Conservation (phyloP, 2,797 vertebrate genomes). For the Lepilemur septentrionalis region DNA sequence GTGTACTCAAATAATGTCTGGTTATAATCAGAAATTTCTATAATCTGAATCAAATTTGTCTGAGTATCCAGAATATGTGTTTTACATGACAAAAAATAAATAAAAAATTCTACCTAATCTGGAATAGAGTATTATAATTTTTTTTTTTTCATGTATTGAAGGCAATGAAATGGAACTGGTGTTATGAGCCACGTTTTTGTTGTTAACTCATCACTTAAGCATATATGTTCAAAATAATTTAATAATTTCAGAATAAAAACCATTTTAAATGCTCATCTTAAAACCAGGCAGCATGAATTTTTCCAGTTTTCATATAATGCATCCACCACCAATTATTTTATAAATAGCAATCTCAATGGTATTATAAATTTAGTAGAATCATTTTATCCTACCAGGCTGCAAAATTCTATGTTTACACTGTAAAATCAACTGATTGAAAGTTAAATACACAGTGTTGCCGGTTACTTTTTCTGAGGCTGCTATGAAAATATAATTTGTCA, state of each 20-base stretch:
- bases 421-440: constrained; percentile 58
- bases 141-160: not conserved
- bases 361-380: constrained; percentile 48
- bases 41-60: not conserved
- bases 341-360: constrained; percentile 43
- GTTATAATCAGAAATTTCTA: not conserved
- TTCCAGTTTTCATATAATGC: not conserved
- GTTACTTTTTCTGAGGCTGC: constrained; percentile 20
- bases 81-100: not conserved
- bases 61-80: not conserved
- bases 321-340: constrained; percentile 49
- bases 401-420: constrained; percentile 45
- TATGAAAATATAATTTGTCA: constrained; percentile 46
- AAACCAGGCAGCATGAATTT: constrained; percentile 29
- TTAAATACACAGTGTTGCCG: constrained; percentile 32
- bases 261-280: constrained; percentile 36
- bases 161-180: not conserved
- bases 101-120: not conserved
- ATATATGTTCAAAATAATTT: constrained; percentile 52
- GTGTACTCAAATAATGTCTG: not conserved
- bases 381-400: constrained; percentile 27
- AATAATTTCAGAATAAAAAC: constrained; percentile 36
- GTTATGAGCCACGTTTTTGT: not conserved
- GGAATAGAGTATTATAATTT: not conserved
- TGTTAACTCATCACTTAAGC: constrained; percentile 11